These are phyloP conservation scores for Dermochelys coriacea DNA, from an alignment of 2,797 vertebrate genomes.

Conservation along the genomic window DNA sequence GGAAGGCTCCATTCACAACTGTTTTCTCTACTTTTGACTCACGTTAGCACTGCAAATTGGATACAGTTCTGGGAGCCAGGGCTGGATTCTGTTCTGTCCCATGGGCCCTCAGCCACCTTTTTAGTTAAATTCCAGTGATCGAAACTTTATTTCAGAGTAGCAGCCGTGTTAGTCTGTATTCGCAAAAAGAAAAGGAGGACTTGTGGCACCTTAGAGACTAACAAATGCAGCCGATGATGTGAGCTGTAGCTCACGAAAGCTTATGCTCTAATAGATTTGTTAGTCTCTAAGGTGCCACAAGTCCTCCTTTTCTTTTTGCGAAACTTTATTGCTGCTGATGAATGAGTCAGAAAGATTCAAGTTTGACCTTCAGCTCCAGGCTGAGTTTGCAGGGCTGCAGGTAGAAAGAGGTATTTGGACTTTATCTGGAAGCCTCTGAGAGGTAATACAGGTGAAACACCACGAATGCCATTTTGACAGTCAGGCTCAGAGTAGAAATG, in stretches of 20 bases:
- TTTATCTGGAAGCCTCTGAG: rapidly evolving
- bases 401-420: rapidly evolving
- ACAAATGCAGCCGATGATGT: no score
- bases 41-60: neutral
- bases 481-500: neutral
- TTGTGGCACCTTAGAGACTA: no score
- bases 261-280: no score
- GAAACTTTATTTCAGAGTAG: neutral
- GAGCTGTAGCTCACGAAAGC: no score
- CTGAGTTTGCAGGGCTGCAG: neutral
- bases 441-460: rapidly evolving
- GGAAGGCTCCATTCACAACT: neutral
- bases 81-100: neutral
- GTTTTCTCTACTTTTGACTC: neutral
- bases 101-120: rapidly evolving
- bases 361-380: neutral
- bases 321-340: neutral
- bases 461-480: rapidly evolving
- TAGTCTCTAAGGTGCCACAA: no score
- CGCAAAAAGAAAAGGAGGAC: no score
- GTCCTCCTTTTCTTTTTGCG: no score
- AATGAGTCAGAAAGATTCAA: rapidly evolving
- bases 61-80: neutral
- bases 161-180: no score
- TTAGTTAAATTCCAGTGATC: neutral